Percentiles rank a stretch among this genome's conserved stretches.
These are phyloP conservation scores for Fukomys damarensis DNA, from an alignment of 2,113 vertebrate genomes.

Conservation along the genomic window DNA sequence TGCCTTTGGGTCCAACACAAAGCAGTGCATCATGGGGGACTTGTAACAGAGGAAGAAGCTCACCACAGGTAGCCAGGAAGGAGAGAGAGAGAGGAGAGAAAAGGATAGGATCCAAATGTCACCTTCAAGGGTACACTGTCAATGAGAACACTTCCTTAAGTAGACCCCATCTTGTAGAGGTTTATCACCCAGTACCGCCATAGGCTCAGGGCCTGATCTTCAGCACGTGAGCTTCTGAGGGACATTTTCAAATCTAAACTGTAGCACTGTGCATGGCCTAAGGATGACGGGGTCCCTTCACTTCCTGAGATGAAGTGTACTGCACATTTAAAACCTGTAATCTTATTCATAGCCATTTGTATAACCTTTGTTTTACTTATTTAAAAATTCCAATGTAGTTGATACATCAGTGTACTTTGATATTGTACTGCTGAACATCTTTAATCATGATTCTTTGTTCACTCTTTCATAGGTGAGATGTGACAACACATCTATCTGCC, in stretches of 20 bases:
- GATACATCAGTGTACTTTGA: neutral
- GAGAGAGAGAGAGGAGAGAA: neutral
- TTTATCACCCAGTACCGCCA: neutral
- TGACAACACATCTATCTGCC: neutral
- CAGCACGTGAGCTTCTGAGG: neutral
- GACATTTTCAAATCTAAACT: neutral
- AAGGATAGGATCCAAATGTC: neutral
- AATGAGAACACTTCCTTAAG: no score
- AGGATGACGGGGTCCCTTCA: rapidly evolving
- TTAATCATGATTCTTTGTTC: neutral
- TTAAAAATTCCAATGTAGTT: neutral
- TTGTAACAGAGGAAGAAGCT: neutral
- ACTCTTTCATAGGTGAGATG: neutral
- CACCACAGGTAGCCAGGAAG: neutral
- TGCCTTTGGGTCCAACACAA: neutral
- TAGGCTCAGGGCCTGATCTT: neutral
- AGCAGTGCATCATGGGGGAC: neutral
- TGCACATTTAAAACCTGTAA: neutral
- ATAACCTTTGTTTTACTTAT: neutral
- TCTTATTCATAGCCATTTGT: neutral
- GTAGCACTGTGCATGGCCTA: neutral
- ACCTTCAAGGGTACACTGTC: no score
- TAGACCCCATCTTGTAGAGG: neutral
- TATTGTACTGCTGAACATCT: neutral
- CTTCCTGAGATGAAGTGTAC: neutral